A percentile compares a stretch with the other conserved stretches of the same genome.
These are phyloP conservation scores for Heliocidaris erythrogramma DNA, from an alignment of 35 echinoderm and acorn worm genomes.

Conservation along the genomic window DNA sequence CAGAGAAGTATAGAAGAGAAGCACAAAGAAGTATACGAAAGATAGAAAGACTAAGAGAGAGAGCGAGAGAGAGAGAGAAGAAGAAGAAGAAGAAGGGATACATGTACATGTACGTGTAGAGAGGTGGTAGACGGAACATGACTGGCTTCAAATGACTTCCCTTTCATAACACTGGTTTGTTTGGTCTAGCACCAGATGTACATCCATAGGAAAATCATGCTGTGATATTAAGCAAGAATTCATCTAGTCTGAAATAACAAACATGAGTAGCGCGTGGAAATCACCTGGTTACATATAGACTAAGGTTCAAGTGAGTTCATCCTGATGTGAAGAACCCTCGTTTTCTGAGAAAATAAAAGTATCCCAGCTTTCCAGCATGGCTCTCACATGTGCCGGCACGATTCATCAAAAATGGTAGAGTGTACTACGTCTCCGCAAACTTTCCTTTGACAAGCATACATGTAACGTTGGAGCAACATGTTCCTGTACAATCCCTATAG, in stretches of 20 bases:
- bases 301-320: slow-evolving; percentile 3
- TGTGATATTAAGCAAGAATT: not conserved
- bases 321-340: not conserved
- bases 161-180: not conserved
- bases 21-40: too few species aligned
- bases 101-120: too few species aligned
- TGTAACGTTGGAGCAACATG: too few species aligned
- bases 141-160: not conserved
- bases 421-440: too few species aligned
- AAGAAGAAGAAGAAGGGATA: not conserved
- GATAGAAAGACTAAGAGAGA: too few species aligned
- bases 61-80: too few species aligned
- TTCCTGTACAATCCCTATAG: too few species aligned
- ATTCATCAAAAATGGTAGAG: too few species aligned
- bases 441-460: too few species aligned
- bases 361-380: not conserved
- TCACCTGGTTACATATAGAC: too few species aligned
- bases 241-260: not conserved
- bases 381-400: not conserved
- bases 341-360: not conserved
- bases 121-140: not conserved
- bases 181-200: not conserved
- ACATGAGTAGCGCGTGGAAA: not conserved
- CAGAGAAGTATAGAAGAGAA: too few species aligned
- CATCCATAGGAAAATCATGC: not conserved